A percentile compares a stretch with the other conserved stretches of the same genome.
phyloP scores from a whole-genome alignment of 2,888 invertebrate genomes.

The Pasiphila rectangulata region DNA sequence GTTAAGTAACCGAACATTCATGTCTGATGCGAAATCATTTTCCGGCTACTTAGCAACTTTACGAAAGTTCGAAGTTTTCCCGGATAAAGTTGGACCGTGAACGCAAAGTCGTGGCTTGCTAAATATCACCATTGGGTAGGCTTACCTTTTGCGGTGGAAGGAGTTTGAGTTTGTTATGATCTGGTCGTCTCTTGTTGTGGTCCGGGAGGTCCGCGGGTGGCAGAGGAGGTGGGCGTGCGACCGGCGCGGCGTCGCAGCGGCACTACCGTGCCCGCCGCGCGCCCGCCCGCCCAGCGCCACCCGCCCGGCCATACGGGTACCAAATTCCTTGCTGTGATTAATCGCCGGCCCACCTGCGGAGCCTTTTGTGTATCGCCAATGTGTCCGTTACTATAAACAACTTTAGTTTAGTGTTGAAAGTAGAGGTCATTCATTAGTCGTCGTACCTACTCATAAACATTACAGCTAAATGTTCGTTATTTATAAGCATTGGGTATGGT shows the following conservation, averaged over 20 bases:
- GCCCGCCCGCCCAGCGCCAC: conserved; percentile 37
- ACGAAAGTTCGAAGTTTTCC: conserved; percentile 27
- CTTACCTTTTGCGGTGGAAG: conserved; percentile 28
- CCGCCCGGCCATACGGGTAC: conserved; percentile 31
- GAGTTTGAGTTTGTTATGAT: conserved; percentile 32
- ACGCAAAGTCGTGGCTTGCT: conserved; percentile 4
- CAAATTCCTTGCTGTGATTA: conserved; percentile 67
- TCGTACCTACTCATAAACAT: background rate
- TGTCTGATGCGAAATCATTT: conserved; percentile 22
- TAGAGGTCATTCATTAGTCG: conserved; percentile 7
- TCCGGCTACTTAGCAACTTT: conserved; percentile 20
- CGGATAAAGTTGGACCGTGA: conserved; percentile 17
- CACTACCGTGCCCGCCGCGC: conserved; percentile 67
- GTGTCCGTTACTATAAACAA: conserved; percentile 56
- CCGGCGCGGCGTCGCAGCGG: conserved; percentile 60
- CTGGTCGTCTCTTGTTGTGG: conserved; percentile 32
- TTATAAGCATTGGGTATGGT: background rate
- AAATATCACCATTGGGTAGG: conserved; percentile 17
- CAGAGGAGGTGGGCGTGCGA: conserved; percentile 57
- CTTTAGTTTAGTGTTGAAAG: conserved; percentile 36
- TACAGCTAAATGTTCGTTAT: background rate
- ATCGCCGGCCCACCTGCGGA: conserved; percentile 77
- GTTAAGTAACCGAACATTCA: conserved; percentile 8
- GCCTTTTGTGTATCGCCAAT: conserved; percentile 67
- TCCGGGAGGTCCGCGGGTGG: conserved; percentile 31